Percentiles rank a stretch among this genome's conserved stretches.
phyloP scores from a whole-genome alignment of 1,140 invertebrate species.

The Oedothorax gibbosus region DNA sequence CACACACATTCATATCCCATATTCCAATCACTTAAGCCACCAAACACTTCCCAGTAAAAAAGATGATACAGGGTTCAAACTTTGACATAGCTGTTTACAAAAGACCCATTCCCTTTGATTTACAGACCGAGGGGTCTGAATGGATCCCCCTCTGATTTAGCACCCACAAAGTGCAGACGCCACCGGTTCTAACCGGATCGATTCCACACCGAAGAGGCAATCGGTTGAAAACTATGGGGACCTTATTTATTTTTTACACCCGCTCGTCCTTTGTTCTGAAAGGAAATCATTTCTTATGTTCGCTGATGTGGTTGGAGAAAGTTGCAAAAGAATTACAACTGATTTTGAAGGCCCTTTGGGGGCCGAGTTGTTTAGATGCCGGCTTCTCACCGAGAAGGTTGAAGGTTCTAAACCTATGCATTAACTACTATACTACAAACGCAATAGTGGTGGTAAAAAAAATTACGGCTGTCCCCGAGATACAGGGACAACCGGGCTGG shows the following conservation, averaged over 20 bases:
- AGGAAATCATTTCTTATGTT: constrained; percentile 45
- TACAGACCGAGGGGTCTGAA: constrained; percentile 16
- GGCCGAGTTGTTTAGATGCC: too few species aligned
- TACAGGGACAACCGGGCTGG: too few species aligned
- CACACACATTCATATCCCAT: too few species aligned
- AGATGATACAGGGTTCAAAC: not conserved
- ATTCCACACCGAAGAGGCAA: constrained; percentile 23
- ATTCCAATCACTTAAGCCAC: too few species aligned
- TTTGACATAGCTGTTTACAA: constrained; percentile 52
- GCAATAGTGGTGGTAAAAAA: too few species aligned
- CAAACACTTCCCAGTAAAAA: not conserved
- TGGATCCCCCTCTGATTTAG: constrained; percentile 31
- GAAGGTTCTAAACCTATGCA: too few species aligned
- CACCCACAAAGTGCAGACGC: constrained; percentile 36
- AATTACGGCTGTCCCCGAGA: too few species aligned
- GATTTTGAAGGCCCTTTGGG: too few species aligned
- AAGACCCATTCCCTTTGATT: constrained; percentile 25
- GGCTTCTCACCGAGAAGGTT: too few species aligned
- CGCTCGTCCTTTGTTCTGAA: constrained; percentile 32
- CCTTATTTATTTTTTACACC: constrained; percentile 51
- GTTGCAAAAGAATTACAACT: too few species aligned
- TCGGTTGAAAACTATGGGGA: constrained; percentile 47
- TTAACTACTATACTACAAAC: too few species aligned
- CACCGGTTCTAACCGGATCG: constrained; percentile 31
- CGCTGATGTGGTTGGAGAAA: not conserved